Percentiles rank a stretch among this genome's conserved stretches.
Conservation (phyloP, 2,888 invertebrate genomes). For the Vannuccia rotundouncinata region DNA sequence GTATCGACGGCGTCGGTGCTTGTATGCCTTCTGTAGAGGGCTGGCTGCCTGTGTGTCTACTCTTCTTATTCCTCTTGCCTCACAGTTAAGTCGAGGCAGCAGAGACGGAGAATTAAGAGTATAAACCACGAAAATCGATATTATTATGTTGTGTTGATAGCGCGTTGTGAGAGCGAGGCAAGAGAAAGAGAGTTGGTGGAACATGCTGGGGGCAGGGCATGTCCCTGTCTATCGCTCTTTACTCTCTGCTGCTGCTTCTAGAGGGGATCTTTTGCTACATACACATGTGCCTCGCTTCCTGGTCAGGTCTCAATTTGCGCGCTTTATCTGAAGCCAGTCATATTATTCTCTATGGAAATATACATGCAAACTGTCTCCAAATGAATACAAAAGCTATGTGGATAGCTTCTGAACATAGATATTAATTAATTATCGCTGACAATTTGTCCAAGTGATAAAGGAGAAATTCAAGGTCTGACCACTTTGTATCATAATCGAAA, state of each 20-base stretch:
- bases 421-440: too few species aligned
- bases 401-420: too few species aligned
- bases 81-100: neutral
- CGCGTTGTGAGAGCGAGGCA: neutral
- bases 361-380: too few species aligned
- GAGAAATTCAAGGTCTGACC: too few species aligned
- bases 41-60: neutral
- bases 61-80: neutral
- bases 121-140: neutral
- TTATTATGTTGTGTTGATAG: neutral
- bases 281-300: neutral
- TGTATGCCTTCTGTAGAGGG: neutral
- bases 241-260: neutral
- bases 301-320: neutral
- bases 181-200: constrained; percentile 10
- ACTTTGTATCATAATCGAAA: too few species aligned
- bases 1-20: neutral
- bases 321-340: too few species aligned
- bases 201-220: neutral
- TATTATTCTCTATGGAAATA: too few species aligned
- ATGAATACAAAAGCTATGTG: too few species aligned
- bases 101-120: neutral
- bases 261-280: neutral
- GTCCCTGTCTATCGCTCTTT: neutral
- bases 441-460: too few species aligned